Conservation (phyloP, 2,797 vertebrate species). For the Simalia tracyae region DNA sequence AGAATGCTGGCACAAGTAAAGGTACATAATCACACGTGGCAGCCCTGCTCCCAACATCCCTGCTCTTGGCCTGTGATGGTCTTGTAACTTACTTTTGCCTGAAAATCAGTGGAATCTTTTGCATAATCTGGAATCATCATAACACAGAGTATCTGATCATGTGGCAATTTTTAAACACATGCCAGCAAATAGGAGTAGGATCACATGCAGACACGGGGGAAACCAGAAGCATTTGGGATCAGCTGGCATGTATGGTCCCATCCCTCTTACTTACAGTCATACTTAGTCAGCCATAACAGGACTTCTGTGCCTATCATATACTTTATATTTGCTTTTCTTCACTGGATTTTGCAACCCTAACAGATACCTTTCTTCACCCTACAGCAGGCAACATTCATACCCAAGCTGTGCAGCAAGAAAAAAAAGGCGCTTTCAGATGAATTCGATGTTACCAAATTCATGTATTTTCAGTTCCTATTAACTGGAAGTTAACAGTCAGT, state of each 20-base stretch:
- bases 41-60: too few relatives aligned
- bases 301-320: slow-evolving; percentile 29
- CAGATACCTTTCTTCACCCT: slow-evolving; percentile 30
- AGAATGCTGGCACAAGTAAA: too few relatives aligned
- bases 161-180: neutral
- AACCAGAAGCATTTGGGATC: neutral
- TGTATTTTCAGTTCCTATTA: slow-evolving; percentile 52
- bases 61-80: neutral
- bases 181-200: neutral
- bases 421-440: slow-evolving; percentile 53
- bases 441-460: slow-evolving; percentile 48
- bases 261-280: neutral
- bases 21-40: too few relatives aligned
- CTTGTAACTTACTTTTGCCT: neutral
- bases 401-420: slow-evolving; percentile 47
- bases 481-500: slow-evolving; percentile 53
- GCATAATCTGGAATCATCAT: neutral
- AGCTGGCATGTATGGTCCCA: neutral
- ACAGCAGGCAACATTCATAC: slow-evolving; percentile 35
- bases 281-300: neutral
- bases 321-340: slow-evolving; percentile 54
- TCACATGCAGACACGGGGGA: neutral
- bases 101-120: neutral
- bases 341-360: slow-evolving; percentile 45
- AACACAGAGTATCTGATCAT: neutral